A percentile compares a stretch with the other conserved stretches of the same genome.
phyloP scores from a whole-genome alignment of 2,113 vertebrate genomes.

The Fregetta grallaria region DNA sequence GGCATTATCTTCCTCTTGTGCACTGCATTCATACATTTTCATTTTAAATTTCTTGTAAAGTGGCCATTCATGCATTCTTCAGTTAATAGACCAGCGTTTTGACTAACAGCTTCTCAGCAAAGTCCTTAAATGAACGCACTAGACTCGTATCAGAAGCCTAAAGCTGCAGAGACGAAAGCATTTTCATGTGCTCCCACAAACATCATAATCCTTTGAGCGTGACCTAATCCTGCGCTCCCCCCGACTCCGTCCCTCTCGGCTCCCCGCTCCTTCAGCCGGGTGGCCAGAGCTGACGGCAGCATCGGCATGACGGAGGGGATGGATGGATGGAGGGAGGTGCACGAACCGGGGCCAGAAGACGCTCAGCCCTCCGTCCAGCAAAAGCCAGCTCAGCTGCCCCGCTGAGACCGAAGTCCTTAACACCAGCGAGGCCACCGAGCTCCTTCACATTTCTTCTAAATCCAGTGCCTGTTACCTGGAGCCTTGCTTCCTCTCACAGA shows the following conservation, averaged over 20 bases:
- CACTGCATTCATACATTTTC: background rate
- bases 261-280: background rate
- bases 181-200: background rate
- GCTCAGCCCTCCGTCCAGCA: background rate
- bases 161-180: background rate
- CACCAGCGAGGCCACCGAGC: background rate
- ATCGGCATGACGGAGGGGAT: rapidly evolving
- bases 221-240: background rate
- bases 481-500: background rate
- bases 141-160: background rate
- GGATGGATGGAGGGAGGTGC: background rate
- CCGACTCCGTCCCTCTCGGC: background rate
- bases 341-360: rapidly evolving
- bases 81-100: background rate
- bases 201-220: background rate
- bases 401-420: background rate
- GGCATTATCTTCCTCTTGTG: background rate
- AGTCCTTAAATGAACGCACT: background rate
- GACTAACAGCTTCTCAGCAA: background rate
- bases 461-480: background rate
- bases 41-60: background rate
- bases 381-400: background rate
- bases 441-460: background rate
- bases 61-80: background rate
- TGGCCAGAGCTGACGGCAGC: background rate